Percentiles rank a stretch among this genome's conserved stretches.
Conservation (phyloP, 2,797 vertebrate genomes). For the Perodicticus potto region DNA sequence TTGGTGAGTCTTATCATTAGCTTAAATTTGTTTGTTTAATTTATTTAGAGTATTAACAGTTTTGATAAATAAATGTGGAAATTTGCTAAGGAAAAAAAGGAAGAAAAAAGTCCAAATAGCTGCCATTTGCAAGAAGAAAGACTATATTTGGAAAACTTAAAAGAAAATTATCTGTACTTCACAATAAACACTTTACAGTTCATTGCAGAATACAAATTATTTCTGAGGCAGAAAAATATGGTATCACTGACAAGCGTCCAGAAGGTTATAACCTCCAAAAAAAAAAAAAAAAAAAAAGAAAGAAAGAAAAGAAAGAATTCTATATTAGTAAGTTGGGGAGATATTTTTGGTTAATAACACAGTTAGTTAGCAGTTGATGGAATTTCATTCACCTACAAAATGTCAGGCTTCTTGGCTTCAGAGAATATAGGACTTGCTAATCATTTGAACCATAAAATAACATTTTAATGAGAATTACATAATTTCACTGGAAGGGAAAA, state of each 20-base stretch:
- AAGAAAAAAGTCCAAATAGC: not conserved
- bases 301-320: not conserved
- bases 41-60: constrained; percentile 39
- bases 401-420: constrained; percentile 55
- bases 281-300: not conserved
- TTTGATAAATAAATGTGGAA: constrained; percentile 35
- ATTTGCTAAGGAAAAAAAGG: not conserved
- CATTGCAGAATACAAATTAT: constrained; percentile 1
- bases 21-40: constrained; percentile 19
- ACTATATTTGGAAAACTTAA: not conserved
- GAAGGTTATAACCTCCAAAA: not conserved
- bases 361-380: not conserved
- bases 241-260: constrained; percentile 3
- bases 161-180: not conserved
- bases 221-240: constrained; percentile 19
- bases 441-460: constrained; percentile 69
- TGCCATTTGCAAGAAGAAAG: not conserved
- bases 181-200: not conserved
- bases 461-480: constrained; percentile 70
- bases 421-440: constrained; percentile 53
- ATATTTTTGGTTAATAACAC: constrained; percentile 51
- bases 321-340: constrained; percentile 22
- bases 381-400: constrained; percentile 63
- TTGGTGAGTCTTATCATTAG: not conserved
- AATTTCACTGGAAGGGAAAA: constrained; percentile 73